These are phyloP conservation scores for Eilema depressum DNA, from an alignment of 2,888 invertebrate species.

Conservation along the genomic window DNA sequence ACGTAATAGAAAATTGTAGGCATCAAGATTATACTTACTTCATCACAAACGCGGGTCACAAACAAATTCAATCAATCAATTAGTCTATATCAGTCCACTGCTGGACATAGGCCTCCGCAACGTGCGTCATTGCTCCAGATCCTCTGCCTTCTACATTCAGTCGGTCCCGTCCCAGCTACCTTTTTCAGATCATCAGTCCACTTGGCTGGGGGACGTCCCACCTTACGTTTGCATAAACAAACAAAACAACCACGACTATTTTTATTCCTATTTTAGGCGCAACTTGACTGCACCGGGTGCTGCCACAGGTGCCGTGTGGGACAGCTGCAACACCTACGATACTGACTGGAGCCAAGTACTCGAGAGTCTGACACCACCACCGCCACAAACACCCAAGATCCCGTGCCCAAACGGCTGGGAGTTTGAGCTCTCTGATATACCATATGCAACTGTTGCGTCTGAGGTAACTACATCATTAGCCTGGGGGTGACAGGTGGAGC, in stretches of 20 bases:
- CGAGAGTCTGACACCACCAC: slow-evolving; percentile 62
- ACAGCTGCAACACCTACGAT: slow-evolving; percentile 67
- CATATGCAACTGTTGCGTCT: slow-evolving; percentile 74
- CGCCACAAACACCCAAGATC: slow-evolving; percentile 59
- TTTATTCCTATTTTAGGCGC: slow-evolving; percentile 55
- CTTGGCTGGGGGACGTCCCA: too few relatives aligned
- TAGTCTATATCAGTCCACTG: too few relatives aligned
- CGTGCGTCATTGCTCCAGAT: too few relatives aligned
- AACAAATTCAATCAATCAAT: too few relatives aligned
- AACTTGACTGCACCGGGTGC: slow-evolving; percentile 69
- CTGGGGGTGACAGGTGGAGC: background rate
- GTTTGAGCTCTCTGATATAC: slow-evolving; percentile 73
- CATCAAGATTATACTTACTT: too few relatives aligned
- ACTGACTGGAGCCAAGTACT: slow-evolving; percentile 75
- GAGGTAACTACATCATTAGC: slow-evolving; percentile 60
- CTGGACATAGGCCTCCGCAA: too few relatives aligned
- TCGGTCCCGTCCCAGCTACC: too few relatives aligned
- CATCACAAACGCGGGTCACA: too few relatives aligned
- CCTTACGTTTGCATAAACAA: too few relatives aligned
- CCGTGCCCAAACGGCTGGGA: slow-evolving; percentile 75
- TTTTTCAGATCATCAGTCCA: too few relatives aligned
- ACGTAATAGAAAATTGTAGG: too few relatives aligned
- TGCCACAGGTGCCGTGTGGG: slow-evolving; percentile 57
- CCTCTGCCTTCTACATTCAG: too few relatives aligned
- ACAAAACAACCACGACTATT: background rate